Conservation (phyloP, 2,888 invertebrate species). For the Euspilapteryx auroguttella region DNA sequence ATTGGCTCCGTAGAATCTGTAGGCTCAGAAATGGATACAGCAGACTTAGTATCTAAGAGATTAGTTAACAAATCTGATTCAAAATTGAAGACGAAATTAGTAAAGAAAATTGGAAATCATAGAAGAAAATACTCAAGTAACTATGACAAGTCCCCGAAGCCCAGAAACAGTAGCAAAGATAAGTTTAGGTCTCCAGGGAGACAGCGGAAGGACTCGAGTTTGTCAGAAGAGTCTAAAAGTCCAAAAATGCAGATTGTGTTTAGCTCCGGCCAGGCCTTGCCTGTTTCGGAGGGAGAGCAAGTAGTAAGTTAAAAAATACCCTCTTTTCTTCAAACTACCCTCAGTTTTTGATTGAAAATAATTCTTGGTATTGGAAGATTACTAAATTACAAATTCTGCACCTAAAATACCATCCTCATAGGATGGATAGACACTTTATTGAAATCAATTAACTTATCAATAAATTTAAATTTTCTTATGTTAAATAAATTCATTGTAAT, state of each 20-base stretch:
- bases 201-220: slow-evolving; percentile 29
- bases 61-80: slow-evolving; percentile 15
- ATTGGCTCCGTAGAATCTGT: slow-evolving; percentile 38
- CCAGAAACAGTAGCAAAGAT: slow-evolving; percentile 25
- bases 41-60: slow-evolving; percentile 21
- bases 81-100: slow-evolving; percentile 18
- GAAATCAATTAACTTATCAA: too few species aligned
- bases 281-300: slow-evolving; percentile 63
- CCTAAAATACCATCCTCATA: too few species aligned
- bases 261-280: slow-evolving; percentile 54
- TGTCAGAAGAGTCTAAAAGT: slow-evolving; percentile 35
- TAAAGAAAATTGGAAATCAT: slow-evolving; percentile 40
- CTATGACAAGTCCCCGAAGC: slow-evolving; percentile 18
- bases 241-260: slow-evolving; percentile 52
- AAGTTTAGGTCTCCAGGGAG: slow-evolving; percentile 28
- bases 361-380: too few species aligned
- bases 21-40: slow-evolving; percentile 23
- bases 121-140: slow-evolving; percentile 36
- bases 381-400: too few species aligned
- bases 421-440: too few species aligned
- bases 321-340: not conserved
- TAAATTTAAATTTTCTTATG: too few species aligned
- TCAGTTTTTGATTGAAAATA: too few species aligned
- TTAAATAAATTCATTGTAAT: too few species aligned
- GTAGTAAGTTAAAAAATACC: slow-evolving; percentile 43